Evolutionary conservation across 2,888 invertebrate genomes (phyloP).

Genomic region (Hipparchia sbordonii): DNA sequence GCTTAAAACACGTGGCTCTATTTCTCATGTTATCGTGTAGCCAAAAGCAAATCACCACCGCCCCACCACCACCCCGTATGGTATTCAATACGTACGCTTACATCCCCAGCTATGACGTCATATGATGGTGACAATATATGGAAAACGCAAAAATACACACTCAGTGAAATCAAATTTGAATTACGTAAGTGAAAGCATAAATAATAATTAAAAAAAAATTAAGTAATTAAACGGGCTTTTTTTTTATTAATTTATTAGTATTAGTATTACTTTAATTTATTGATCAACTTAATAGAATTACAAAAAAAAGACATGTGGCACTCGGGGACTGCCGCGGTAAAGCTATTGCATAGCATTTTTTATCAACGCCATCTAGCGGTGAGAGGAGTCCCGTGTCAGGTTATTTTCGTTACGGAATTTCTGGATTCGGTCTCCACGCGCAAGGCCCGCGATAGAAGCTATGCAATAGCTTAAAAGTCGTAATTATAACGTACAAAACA

Average conservation of each 20-base stretch:
- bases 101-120: slow-evolving; percentile 45
- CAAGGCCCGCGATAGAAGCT: no score
- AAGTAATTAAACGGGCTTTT: neutral
- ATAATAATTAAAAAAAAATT: no score
- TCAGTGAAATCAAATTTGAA: slow-evolving; percentile 18
- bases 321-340: no score
- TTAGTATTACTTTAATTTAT: neutral
- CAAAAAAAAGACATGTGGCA: neutral
- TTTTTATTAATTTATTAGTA: neutral
- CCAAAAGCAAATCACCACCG: slow-evolving; percentile 13
- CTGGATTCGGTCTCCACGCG: no score
- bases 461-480: no score
- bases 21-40: no score
- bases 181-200: neutral
- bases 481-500: no score
- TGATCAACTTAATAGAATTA: neutral
- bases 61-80: slow-evolving; percentile 30
- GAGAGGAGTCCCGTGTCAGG: no score
- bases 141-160: slow-evolving; percentile 56
- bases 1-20: no score
- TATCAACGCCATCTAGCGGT: no score
- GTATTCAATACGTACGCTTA: slow-evolving; percentile 40
- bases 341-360: no score
- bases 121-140: slow-evolving; percentile 56
- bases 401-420: no score